Conservation (phyloP, 2,113 vertebrate genomes). For the Rafetus swinhoei region DNA sequence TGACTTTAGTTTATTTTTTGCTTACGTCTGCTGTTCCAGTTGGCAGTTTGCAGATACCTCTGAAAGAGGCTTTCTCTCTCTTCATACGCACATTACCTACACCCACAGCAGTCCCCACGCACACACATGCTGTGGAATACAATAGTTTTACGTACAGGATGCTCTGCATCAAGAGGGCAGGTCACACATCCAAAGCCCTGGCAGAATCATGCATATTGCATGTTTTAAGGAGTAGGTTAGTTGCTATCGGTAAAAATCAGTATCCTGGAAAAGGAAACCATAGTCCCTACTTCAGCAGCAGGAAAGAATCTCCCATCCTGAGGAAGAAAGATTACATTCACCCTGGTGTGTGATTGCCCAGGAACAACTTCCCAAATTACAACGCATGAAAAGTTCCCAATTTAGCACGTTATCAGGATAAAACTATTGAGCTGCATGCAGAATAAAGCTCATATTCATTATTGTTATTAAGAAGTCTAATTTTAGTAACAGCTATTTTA, state of each 20-base stretch:
- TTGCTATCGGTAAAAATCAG: constrained; percentile 78
- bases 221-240: constrained; percentile 68
- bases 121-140: constrained; percentile 56
- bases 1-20: constrained; percentile 48
- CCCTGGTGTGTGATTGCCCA: constrained; percentile 61
- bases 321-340: constrained; percentile 82
- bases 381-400: constrained; percentile 61
- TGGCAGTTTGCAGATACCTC: constrained; percentile 46
- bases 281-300: constrained; percentile 70
- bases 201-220: constrained; percentile 16
- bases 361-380: constrained; percentile 72
- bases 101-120: background rate
- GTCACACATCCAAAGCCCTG: constrained; percentile 56
- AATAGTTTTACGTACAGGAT: constrained; percentile 86
- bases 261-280: constrained; percentile 83
- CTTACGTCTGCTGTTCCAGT: constrained; percentile 49
- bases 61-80: constrained; percentile 31
- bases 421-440: constrained; percentile 54
- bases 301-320: constrained; percentile 87
- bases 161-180: constrained; percentile 59
- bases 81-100: background rate
- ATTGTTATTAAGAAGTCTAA: constrained; percentile 79
- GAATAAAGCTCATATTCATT: constrained; percentile 75
- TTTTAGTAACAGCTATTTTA: constrained; percentile 71
- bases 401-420: constrained; percentile 71